Evolutionary conservation across 1,140 invertebrate species (phyloP), one percentile per base, ranked within the genome.

Genomic region (Drosophila asahinai): DNA sequence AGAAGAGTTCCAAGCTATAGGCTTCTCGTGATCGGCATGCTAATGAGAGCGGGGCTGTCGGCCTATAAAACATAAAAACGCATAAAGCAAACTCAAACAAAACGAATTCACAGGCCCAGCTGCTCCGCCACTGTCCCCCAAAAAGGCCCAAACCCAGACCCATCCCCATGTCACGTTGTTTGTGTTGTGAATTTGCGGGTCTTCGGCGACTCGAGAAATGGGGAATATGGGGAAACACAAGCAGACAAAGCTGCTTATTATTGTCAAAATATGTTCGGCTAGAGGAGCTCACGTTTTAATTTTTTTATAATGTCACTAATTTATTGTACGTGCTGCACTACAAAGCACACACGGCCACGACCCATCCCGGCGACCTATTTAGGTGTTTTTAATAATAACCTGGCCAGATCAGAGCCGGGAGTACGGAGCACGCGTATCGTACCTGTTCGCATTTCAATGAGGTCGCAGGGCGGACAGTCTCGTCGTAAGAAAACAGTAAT

Each of bases 281-380:
- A 67, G 75, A 71, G 66, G 62, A 81, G 81, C 86, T 89, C 84
- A 89, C 84, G 84, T 89, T 89, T 89, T 89, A 90, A 89, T 90
- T 89, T 87, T 90, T 81, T 81, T 90, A 89, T 89, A 89, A 89
- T 89, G 78, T 84, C 86, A 84, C 84, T 89, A 89, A 89, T 89
- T 89, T 89, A 89, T 89, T 90, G 84, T 89, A 89, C 84, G 84
- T 89, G 84, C 86, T 89, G 84, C 84, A 84, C 81, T 79, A 89
- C 86, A 89, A 81, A 90, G 65, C 77, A 87, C 77, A 82, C 71
- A 67, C 36, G 71, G 60, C 64, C 74, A 76, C 63, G 52, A 72
- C 58, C 65, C 64, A 80, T 48, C 51, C 48, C 61, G 14, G 74
- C 81, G 84, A 89, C 84, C 84, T 78, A 89, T 89, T 87, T 87